Evolutionary conservation across 2,113 vertebrate genomes (phyloP).

Genomic region (Platycercus adscitus): DNA sequence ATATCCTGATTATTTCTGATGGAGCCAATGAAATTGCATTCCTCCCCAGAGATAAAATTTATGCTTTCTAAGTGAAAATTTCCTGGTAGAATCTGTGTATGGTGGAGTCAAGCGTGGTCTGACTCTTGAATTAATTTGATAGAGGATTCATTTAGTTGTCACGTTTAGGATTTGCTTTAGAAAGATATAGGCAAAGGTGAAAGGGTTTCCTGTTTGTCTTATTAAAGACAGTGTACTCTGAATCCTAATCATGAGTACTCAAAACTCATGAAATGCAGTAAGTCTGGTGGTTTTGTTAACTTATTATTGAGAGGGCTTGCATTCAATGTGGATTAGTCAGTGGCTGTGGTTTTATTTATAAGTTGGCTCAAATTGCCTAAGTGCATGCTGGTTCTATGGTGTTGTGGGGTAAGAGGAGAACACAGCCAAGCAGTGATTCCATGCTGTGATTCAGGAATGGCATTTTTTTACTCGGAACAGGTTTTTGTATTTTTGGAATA

Average conservation of each 20-base stretch:
- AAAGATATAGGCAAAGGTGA: neutral
- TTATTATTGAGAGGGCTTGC: neutral
- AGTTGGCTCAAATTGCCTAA: neutral
- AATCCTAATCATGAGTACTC: neutral
- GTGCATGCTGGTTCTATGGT: accelerated
- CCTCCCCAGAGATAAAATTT: neutral
- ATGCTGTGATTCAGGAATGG: neutral
- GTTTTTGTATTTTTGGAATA: neutral
- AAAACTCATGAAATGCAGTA: neutral
- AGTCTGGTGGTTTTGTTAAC: neutral
- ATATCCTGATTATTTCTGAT: neutral
- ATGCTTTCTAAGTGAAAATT: neutral
- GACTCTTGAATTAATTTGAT: neutral
- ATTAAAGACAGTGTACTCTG: neutral
- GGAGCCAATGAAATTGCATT: neutral
- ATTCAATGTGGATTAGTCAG: neutral
- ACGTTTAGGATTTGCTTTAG: neutral
- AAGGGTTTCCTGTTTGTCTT: neutral
- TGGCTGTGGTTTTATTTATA: neutral
- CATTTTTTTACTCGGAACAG: neutral
- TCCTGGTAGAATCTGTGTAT: neutral
- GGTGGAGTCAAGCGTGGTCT: neutral
- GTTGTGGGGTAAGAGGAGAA: neutral
- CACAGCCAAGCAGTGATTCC: neutral
- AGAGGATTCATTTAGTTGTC: neutral